Evolutionary conservation across 2,797 vertebrate genomes (phyloP).

Genomic region (Onychomys leucogaster): DNA sequence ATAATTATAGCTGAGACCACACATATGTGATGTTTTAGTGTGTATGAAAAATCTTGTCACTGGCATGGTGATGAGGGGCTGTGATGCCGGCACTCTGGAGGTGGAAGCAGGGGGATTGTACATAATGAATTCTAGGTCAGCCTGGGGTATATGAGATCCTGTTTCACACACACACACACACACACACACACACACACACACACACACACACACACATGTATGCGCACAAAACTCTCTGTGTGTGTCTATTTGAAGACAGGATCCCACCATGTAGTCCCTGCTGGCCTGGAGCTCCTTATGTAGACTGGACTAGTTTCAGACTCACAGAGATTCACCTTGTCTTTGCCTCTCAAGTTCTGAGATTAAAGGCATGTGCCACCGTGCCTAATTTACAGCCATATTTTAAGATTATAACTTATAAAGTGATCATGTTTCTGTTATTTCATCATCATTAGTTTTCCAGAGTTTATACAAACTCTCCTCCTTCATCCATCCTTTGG

Average conservation of each 20-base stretch:
- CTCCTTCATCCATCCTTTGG: neutral
- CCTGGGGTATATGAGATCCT: neutral
- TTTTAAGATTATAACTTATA: neutral
- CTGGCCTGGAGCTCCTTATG: neutral
- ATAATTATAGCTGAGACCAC: slow-evolving; percentile 41
- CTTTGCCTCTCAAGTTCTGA: neutral
- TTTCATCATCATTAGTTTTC: slow-evolving; percentile 28
- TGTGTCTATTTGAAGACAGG: neutral
- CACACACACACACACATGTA: neutral
- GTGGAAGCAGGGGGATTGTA: neutral
- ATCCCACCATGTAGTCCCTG: neutral
- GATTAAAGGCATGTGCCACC: neutral
- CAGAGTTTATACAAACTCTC: neutral
- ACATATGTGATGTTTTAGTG: slow-evolving; percentile 27
- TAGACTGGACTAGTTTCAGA: neutral
- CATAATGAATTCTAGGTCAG: neutral
- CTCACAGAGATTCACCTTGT: neutral
- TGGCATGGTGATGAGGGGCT: neutral
- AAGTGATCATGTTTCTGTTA: neutral
- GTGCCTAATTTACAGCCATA: neutral
- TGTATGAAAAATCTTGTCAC: neutral
- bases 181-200: too few relatives aligned
- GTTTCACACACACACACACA: neutral
- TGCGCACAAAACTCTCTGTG: neutral
- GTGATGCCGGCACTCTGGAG: neutral